These are phyloP conservation scores for Stegophylla sp. DNA, from an alignment of 2,888 invertebrate genomes.

Conservation along the genomic window DNA sequence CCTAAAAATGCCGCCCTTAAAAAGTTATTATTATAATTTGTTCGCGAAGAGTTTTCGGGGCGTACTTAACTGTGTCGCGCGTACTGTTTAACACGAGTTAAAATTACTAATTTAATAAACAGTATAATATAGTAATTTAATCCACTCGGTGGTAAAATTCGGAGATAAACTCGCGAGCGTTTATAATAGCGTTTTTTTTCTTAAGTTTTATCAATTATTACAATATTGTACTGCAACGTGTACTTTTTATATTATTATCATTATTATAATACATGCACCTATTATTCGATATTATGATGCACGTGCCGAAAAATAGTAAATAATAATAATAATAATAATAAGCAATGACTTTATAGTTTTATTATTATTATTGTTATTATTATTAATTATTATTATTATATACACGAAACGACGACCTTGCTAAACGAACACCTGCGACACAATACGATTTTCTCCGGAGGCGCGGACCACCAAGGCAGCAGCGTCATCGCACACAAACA, in stretches of 20 bases:
- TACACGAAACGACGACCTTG: not conserved
- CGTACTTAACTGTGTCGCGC: too few species aligned
- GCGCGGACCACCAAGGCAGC: conserved; percentile 48
- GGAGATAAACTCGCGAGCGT: not conserved
- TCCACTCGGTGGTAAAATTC: too few species aligned
- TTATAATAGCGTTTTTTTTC: not conserved
- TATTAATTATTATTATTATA: not conserved
- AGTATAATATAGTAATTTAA: too few species aligned
- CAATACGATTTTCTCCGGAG: conserved; percentile 35
- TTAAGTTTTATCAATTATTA: too few species aligned
- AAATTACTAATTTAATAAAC: too few species aligned
- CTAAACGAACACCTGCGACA: conserved; percentile 39
- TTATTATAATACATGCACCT: not conserved
- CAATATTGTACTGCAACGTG: not conserved
- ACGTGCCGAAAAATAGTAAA: not conserved
- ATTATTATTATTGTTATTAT: too few species aligned
- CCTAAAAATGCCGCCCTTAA: too few species aligned
- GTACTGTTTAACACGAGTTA: too few species aligned
- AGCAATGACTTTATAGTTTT: not conserved
- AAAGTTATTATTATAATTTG: too few species aligned
- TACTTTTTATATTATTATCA: not conserved
- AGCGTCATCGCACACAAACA: not conserved
- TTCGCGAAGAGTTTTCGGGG: too few species aligned
- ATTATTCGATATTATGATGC: not conserved
- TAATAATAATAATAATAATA: not conserved